These are phyloP conservation scores for Antedon mediterranea DNA, from an alignment of 53 echinoderm and acorn worm genomes.

Conservation along the genomic window DNA sequence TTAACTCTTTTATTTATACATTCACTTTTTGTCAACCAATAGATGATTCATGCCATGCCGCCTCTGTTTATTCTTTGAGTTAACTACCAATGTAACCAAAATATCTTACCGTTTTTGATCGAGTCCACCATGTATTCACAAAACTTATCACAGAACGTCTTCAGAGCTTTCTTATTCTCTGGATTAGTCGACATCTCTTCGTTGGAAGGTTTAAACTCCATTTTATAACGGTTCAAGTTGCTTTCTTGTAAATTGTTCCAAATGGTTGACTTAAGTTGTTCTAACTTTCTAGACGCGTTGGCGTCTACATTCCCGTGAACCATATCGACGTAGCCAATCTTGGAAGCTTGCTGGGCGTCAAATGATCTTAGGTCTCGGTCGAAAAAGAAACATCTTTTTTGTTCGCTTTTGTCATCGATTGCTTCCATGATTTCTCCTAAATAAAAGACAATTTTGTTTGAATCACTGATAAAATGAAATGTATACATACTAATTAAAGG, in stretches of 20 bases:
- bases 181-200: constrained; percentile 43
- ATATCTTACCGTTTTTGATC: constrained; percentile 48
- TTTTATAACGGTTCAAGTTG: constrained; percentile 25
- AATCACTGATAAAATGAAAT: too few species aligned
- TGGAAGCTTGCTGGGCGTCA: background rate
- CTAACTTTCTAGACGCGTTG: constrained; percentile 40
- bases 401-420: constrained; percentile 3
- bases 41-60: too few species aligned
- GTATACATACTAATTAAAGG: background rate
- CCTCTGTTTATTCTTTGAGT: too few species aligned
- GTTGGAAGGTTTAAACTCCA: constrained; percentile 22
- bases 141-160: constrained; percentile 50
- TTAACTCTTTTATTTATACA: too few species aligned
- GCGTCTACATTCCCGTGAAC: constrained; percentile 9
- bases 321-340: constrained; percentile 20
- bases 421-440: constrained; percentile 9
- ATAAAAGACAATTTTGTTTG: background rate
- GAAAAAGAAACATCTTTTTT: constrained; percentile 35
- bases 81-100: too few species aligned
- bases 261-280: constrained; percentile 14
- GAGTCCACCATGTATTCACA: constrained; percentile 62
- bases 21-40: too few species aligned
- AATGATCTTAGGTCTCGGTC: constrained; percentile 10
- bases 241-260: background rate
- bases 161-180: constrained; percentile 38